Base-by-base conservation (phyloP, 2,888 invertebrate species). In the Nemotelus nigrinus region DNA sequence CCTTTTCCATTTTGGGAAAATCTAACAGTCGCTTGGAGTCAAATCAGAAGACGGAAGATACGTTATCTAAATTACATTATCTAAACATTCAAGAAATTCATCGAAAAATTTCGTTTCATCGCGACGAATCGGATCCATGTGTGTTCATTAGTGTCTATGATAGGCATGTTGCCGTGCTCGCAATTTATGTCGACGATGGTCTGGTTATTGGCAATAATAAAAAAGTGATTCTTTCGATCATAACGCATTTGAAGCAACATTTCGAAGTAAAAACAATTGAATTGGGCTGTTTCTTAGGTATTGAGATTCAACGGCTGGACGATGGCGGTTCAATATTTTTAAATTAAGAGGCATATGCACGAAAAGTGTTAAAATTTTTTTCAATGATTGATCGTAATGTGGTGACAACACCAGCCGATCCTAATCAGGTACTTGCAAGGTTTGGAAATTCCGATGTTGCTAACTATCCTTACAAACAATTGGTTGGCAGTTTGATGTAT, bases 331-430 rank as follows among this genome's bases (percentile, higher is more conserved):
- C 44, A 72, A 77, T 77, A 53, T 60, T 41, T n/a, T 8, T 78
- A 45, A 74, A 78, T 39, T 79, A 80, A 47, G 50, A 43, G 2
- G 58, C 67, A 3, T 78, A 79, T 53, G 68, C 78, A 64, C 55
- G 2, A 25, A 25, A 25, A 60, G 80, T 60, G n/a, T 80, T 2
- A 7, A 44, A 65, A 5, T 57, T 57, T 7, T 80, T 80, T 60
- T 75, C 77, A 7, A 79, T 80, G 78, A 64, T 41, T 3, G 76
- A 80, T 7, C 78, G 76, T 47, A 80, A 79, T 63, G 57, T 77
- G 71, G 78, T 79, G 58, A 55, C 50, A 41, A 79, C 78, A 47
- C 79, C 81, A 45, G 45, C 70, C 25, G 70, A 70, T 50, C 55
- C 70, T 48, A 53, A 44, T 58, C 10, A 44, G 76, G 25, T 25